phyloP scores from a whole-genome alignment of 92 coral and sea anemone species.

The Porites evermanni region DNA sequence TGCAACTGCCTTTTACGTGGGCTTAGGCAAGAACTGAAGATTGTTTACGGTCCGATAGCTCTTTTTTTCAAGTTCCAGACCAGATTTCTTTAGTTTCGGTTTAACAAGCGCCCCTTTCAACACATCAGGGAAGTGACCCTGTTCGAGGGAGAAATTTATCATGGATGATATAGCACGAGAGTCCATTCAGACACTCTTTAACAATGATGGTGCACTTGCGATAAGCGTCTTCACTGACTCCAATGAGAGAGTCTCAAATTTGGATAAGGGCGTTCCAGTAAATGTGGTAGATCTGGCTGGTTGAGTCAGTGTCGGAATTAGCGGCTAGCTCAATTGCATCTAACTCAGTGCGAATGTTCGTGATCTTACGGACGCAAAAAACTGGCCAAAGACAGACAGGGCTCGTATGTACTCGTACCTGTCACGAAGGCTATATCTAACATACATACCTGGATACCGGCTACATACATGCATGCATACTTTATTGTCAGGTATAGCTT shows the following conservation, averaged over 20 bases:
- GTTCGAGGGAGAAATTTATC: slow-evolving; percentile 43
- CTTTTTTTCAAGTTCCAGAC: slow-evolving; percentile 52
- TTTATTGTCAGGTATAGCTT: no score
- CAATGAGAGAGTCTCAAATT: background rate
- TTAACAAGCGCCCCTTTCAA: slow-evolving; percentile 69
- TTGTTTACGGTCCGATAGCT: slow-evolving; percentile 59
- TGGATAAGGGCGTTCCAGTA: background rate
- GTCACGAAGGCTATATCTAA: no score
- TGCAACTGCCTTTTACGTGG: slow-evolving; percentile 41
- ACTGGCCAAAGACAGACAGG: no score
- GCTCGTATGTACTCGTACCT: no score
- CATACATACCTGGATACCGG: no score
- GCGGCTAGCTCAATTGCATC: background rate
- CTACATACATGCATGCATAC: no score
- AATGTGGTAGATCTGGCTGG: background rate
- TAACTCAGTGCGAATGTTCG: no score
- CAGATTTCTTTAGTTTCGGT: slow-evolving; percentile 58
- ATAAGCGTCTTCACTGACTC: background rate
- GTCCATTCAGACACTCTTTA: no score
- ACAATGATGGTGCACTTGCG: background rate
- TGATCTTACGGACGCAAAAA: no score
- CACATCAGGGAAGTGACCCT: slow-evolving; percentile 54
- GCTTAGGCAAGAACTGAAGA: slow-evolving; percentile 52
- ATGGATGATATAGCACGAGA: no score
- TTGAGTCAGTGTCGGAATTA: background rate